Percentiles rank a stretch among this genome's conserved stretches.
phyloP scores from a whole-genome alignment of 53 echinoderm and acorn worm genomes.

The Paelopatides confundens region DNA sequence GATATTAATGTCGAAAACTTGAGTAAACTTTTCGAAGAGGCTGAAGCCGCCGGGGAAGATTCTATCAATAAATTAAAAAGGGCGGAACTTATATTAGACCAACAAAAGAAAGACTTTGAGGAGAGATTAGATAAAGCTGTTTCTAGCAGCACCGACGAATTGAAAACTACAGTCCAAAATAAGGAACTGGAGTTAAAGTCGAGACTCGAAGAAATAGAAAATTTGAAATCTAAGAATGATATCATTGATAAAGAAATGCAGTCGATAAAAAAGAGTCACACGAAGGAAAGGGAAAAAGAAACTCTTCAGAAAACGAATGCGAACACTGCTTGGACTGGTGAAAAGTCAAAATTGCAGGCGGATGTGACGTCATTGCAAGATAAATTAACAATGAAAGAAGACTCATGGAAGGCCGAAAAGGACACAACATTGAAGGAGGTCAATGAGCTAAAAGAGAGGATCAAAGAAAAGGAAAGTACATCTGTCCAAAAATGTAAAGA shows the following conservation, averaged over 20 bases:
- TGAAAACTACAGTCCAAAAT: conserved; percentile 57
- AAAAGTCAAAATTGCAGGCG: conserved; percentile 75
- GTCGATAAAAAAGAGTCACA: not conserved
- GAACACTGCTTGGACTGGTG: conserved; percentile 82
- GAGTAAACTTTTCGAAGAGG: conserved; percentile 66
- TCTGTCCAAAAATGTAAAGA: conserved; percentile 64
- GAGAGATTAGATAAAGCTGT: conserved; percentile 66
- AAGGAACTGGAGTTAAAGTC: conserved; percentile 76
- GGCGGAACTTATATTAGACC: conserved; percentile 47
- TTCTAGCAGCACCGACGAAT: conserved; percentile 46
- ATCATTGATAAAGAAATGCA: conserved; percentile 29
- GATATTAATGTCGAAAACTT: conserved; percentile 63
- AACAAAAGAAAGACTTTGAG: conserved; percentile 55
- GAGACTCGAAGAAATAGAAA: conserved; percentile 77
- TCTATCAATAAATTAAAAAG: conserved; percentile 66
- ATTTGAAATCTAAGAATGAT: conserved; percentile 65
- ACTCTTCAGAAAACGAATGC: conserved; percentile 33
- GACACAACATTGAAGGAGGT: conserved; percentile 60
- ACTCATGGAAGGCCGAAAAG: conserved; percentile 81
- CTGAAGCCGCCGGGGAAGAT: conserved; percentile 60
- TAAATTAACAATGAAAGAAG: conserved; percentile 70
- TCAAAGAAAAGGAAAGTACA: conserved; percentile 69
- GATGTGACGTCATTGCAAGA: conserved; percentile 74
- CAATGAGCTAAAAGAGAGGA: conserved; percentile 63
- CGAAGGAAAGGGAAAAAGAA: conserved; percentile 47